These are phyloP conservation scores for Ceratosolen solmsi DNA, from an alignment of 1,140 invertebrate species.

Conservation along the genomic window DNA sequence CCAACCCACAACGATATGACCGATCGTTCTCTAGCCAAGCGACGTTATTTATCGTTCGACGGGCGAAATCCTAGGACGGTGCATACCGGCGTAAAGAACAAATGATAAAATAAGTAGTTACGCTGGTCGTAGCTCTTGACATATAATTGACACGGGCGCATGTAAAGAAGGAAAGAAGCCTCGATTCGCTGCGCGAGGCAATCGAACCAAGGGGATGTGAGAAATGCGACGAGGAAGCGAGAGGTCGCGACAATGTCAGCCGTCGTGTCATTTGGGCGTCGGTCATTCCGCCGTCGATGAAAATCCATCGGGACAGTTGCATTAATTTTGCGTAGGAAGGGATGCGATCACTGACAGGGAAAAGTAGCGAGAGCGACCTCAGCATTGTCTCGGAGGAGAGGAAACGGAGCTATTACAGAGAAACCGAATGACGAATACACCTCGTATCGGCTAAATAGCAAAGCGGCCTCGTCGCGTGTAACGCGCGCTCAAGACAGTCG, in stretches of 20 bases:
- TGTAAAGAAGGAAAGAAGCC: not conserved
- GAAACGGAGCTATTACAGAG: not conserved
- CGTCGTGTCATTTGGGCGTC: not conserved
- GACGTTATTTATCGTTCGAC: too few relatives aligned
- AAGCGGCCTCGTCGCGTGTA: not conserved
- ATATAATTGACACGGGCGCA: not conserved
- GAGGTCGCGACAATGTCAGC: not conserved
- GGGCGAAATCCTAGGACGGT: too few relatives aligned
- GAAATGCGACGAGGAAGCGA: not conserved
- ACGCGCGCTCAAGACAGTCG: not conserved
- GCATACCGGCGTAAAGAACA: too few relatives aligned
- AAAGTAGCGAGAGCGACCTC: too few relatives aligned
- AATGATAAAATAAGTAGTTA: too few relatives aligned
- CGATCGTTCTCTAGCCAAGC: too few relatives aligned
- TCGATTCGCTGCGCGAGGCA: not conserved
- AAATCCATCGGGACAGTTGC: not conserved
- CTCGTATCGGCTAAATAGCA: conserved; percentile 4
- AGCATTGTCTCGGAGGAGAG: not conserved
- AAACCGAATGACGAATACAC: conserved; percentile 26
- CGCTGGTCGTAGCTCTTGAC: too few relatives aligned
- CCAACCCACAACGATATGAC: too few relatives aligned
- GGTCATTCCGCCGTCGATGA: not conserved
- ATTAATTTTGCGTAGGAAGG: not conserved
- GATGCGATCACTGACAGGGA: not conserved
- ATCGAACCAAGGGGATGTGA: too few relatives aligned